A percentile compares a stretch with the other conserved stretches of the same genome.
phyloP scores from a whole-genome alignment of 2,113 vertebrate genomes.

The Dipodomys ordii region DNA sequence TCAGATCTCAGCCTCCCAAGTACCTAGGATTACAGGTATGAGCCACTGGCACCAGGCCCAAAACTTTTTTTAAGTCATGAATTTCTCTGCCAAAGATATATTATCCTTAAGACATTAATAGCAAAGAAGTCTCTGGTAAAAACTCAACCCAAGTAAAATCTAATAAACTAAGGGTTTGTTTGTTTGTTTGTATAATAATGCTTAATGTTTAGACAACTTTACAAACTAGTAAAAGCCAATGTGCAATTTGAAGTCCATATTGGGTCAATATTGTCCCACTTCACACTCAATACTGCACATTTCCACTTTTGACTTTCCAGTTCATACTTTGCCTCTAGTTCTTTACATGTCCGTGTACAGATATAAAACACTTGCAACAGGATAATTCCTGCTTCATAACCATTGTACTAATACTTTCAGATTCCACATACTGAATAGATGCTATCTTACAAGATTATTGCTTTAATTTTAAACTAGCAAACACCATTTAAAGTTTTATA shows the following conservation, averaged over 20 bases:
- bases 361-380: not conserved
- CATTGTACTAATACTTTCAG: not conserved
- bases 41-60: too few species aligned
- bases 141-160: slow-evolving; percentile 11
- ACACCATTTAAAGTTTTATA: not conserved
- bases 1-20: too few species aligned
- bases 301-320: not conserved
- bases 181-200: not conserved
- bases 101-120: not conserved
- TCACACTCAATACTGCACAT: not conserved
- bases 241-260: not conserved
- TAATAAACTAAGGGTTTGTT: not conserved
- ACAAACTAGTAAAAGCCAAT: not conserved
- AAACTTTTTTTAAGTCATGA: slow-evolving; percentile 12
- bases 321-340: not conserved
- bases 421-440: not conserved
- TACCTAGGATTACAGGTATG: too few species aligned
- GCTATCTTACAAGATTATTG: not conserved
- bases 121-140: not conserved
- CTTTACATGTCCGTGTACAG: not conserved
- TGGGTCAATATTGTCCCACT: not conserved
- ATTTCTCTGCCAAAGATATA: slow-evolving; percentile 25
- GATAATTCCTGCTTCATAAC: not conserved
- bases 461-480: not conserved
- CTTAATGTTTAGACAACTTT: not conserved